Conservation (phyloP, 2,888 invertebrate genomes). For the Siphlonurus alternatus region DNA sequence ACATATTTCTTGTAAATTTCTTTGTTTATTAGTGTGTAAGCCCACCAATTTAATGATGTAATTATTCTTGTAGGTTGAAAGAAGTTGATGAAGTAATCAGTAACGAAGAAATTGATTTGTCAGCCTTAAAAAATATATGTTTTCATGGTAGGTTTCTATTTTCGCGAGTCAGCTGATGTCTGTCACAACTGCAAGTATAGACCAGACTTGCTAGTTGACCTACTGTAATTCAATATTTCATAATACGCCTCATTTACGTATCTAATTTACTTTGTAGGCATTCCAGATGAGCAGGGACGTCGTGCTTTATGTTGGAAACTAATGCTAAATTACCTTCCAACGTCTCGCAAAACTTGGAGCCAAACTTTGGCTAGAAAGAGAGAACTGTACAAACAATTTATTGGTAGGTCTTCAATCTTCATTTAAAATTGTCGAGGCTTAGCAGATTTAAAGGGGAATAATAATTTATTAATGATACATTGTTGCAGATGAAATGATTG, state of each 20-base stretch:
- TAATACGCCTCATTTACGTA: constrained; percentile 4
- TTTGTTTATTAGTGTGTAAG: constrained; percentile 6
- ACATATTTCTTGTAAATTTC: constrained; percentile 14
- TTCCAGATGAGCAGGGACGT: constrained; percentile 72
- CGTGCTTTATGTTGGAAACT: constrained; percentile 79
- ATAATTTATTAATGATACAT: not conserved
- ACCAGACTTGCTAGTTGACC: too few relatives aligned
- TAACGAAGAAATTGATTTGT: constrained; percentile 51
- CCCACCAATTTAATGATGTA: constrained; percentile 8
- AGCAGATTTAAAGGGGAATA: not conserved
- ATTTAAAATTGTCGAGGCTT: not conserved
- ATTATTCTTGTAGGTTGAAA: constrained; percentile 45
- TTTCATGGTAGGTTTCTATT: constrained; percentile 50
- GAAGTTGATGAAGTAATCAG: constrained; percentile 59
- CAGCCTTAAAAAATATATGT: constrained; percentile 47
- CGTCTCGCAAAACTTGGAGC: constrained; percentile 47
- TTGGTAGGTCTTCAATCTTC: constrained; percentile 33
- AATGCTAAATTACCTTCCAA: constrained; percentile 68
- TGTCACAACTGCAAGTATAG: constrained; percentile 2
- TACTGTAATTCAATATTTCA: too few relatives aligned
- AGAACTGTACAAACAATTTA: constrained; percentile 62
- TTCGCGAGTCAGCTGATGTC: not conserved
- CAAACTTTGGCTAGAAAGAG: constrained; percentile 55
- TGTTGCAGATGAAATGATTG: constrained; percentile 64
- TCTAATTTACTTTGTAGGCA: constrained; percentile 41